Conservation (phyloP, 2,888 invertebrate genomes). For the Ferrisia virgata region DNA sequence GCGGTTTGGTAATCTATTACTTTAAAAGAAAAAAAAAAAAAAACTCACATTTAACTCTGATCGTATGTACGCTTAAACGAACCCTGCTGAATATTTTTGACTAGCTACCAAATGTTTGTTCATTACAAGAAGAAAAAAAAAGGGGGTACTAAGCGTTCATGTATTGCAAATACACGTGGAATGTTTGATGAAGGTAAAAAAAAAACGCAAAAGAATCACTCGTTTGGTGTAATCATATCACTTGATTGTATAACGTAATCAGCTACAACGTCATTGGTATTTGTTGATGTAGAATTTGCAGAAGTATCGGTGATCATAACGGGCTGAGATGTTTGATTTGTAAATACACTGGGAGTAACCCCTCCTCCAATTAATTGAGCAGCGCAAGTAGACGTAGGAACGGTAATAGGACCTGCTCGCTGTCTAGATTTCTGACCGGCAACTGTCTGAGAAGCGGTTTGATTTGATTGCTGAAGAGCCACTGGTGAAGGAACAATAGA, state of each 20-base stretch:
- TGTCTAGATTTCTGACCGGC: constrained; percentile 53
- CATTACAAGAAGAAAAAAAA: background rate
- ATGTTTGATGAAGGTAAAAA: background rate
- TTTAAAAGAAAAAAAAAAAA: background rate
- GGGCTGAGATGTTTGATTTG: constrained; percentile 52
- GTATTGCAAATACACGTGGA: constrained; percentile 20
- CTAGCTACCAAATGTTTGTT: constrained; percentile 31
- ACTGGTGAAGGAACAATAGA: constrained; percentile 14
- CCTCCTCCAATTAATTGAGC: constrained; percentile 67
- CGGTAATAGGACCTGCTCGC: constrained; percentile 56
- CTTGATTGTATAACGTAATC: constrained; percentile 11
- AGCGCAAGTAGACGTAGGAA: constrained; percentile 62
- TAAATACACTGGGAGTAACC: constrained; percentile 67
- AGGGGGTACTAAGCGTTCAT: background rate
- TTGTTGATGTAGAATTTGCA: background rate
- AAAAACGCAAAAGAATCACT: background rate
- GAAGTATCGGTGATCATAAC: constrained; percentile 27
- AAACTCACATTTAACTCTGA: background rate
- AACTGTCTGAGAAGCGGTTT: background rate
- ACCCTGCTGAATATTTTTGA: background rate
- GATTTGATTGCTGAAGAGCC: constrained; percentile 59
- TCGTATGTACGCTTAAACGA: background rate
- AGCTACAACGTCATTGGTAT: background rate
- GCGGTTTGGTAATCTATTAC: background rate
- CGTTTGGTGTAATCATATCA: constrained; percentile 27